Conservation (phyloP, 2,888 invertebrate genomes). For the Cetonia aurata region DNA sequence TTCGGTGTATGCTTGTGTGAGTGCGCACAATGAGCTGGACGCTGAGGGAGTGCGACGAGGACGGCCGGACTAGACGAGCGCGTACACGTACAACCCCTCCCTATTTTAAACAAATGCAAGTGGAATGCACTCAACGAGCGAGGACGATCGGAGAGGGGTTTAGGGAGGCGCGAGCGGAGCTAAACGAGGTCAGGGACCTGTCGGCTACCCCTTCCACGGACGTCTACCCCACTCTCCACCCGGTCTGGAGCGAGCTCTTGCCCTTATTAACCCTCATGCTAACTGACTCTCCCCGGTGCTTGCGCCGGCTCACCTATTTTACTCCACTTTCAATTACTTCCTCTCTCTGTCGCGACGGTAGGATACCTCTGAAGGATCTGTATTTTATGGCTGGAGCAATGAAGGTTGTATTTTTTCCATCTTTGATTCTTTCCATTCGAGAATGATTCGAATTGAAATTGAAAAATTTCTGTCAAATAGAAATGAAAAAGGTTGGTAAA, state of each 20-base stretch:
- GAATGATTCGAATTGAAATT: too few species aligned
- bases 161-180: slow-evolving; percentile 63
- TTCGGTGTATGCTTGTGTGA: slow-evolving; percentile 15
- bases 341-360: slow-evolving; percentile 29
- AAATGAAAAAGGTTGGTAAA: too few species aligned
- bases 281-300: slow-evolving; percentile 32
- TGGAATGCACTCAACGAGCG: slow-evolving; percentile 62
- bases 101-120: slow-evolving; percentile 54
- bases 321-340: slow-evolving; percentile 50
- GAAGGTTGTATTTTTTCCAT: too few species aligned
- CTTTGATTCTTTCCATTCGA: too few species aligned
- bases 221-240: slow-evolving; percentile 65
- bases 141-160: slow-evolving; percentile 63
- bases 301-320: slow-evolving; percentile 50
- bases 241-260: slow-evolving; percentile 57
- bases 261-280: slow-evolving; percentile 53
- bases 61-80: slow-evolving; percentile 1
- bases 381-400: too few species aligned
- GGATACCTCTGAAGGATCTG: slow-evolving; percentile 1
- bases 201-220: slow-evolving; percentile 69
- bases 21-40: background rate
- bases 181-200: slow-evolving; percentile 72
- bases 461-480: too few species aligned
- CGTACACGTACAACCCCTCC: slow-evolving; percentile 39
- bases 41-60: too few species aligned